These are phyloP conservation scores for Coleophora deauratella DNA, from an alignment of 2,888 invertebrate genomes.

Conservation along the genomic window DNA sequence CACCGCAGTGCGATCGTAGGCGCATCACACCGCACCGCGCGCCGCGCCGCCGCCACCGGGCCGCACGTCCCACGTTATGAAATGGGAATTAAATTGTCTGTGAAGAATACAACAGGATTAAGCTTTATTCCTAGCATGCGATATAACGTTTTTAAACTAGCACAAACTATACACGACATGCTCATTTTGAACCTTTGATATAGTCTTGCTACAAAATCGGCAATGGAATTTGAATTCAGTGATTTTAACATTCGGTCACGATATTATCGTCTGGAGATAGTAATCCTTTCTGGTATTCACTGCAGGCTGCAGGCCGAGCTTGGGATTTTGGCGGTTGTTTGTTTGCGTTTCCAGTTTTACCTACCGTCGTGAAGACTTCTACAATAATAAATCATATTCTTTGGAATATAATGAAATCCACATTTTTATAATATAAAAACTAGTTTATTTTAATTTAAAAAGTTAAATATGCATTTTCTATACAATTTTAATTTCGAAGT, in stretches of 20 bases:
- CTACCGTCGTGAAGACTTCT: too few species aligned
- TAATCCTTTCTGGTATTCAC: constrained; percentile 28
- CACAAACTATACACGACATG: constrained; percentile 21
- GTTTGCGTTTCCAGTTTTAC: too few species aligned
- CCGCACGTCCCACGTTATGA: constrained; percentile 43
- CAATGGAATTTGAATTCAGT: constrained; percentile 24
- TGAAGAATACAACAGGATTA: constrained; percentile 54
- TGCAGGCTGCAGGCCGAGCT: constrained; percentile 31
- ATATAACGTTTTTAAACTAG: constrained; percentile 8
- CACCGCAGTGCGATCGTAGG: constrained; percentile 25
- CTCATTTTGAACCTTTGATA: constrained; percentile 3
- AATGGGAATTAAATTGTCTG: constrained; percentile 61
- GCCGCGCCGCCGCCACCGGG: constrained; percentile 20
- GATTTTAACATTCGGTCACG: too few species aligned
- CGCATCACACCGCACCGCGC: constrained; percentile 29
- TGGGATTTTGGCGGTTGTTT: constrained; percentile 22
- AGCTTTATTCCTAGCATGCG: constrained; percentile 24
- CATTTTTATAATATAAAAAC: too few species aligned
- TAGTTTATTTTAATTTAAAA: too few species aligned
- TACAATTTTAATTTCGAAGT: too few species aligned
- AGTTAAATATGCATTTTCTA: too few species aligned
- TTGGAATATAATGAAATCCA: too few species aligned
- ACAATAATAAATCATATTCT: too few species aligned
- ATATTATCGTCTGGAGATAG: constrained; percentile 2
- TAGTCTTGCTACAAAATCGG: constrained; percentile 7